These are phyloP conservation scores for Saccostrea echinata DNA, from an alignment of 1,140 invertebrate species.

Conservation along the genomic window DNA sequence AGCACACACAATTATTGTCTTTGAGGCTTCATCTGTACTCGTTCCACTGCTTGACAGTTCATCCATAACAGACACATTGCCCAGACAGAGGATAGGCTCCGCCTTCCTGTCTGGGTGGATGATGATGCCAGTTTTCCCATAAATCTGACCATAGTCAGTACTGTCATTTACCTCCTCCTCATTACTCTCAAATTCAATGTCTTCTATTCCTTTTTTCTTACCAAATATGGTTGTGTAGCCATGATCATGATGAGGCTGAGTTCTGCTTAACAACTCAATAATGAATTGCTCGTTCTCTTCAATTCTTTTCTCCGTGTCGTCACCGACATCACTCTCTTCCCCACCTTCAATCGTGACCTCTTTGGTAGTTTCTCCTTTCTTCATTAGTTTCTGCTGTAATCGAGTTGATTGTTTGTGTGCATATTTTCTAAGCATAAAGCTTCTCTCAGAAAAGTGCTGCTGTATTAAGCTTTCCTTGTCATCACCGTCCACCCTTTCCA, in stretches of 20 bases:
- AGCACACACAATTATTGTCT: conserved; percentile 59
- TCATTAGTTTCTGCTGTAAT: neutral
- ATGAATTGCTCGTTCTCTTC: conserved; percentile 73
- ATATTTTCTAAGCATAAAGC: conserved; percentile 19
- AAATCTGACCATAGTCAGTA: conserved; percentile 19
- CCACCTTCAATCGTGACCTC: neutral
- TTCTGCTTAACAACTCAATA: conserved; percentile 68
- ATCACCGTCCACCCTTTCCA: neutral
- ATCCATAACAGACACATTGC: conserved; percentile 66
- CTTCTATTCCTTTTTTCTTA: conserved; percentile 64
- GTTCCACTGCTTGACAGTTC: conserved; percentile 53
- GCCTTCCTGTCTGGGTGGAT: conserved; percentile 50
- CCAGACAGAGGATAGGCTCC: conserved; percentile 66
- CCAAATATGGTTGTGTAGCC: conserved; percentile 77
- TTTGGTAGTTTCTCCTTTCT: neutral
- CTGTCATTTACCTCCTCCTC: conserved; percentile 41
- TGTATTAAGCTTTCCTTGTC: conserved; percentile 40
- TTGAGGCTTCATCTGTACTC: conserved; percentile 59
- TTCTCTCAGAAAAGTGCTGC: conserved; percentile 1
- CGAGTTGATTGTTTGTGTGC: conserved; percentile 20
- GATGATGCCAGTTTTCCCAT: conserved; percentile 36
- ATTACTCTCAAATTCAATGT: conserved; percentile 50
- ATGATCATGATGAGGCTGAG: conserved; percentile 74
- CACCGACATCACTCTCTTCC: conserved; percentile 54
- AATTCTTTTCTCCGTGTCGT: conserved; percentile 63